These are phyloP conservation scores for Orientallactaga bullata DNA, from an alignment of 2,113 vertebrate genomes.

Conservation along the genomic window DNA sequence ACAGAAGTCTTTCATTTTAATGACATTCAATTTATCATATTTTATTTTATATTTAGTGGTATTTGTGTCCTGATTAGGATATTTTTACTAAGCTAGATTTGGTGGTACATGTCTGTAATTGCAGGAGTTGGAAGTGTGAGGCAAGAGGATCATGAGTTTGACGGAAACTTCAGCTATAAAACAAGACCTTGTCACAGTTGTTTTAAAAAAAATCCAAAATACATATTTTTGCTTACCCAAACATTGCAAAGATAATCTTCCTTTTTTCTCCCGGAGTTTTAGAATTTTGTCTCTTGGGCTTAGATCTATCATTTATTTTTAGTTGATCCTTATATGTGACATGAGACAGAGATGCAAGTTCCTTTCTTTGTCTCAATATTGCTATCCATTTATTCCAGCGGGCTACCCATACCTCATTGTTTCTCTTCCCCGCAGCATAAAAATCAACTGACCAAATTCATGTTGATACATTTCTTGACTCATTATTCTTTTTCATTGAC, in stretches of 20 bases:
- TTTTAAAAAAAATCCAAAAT: not conserved
- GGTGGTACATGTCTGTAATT: not conserved
- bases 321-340: not conserved
- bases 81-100: not conserved
- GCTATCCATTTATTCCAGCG: not conserved
- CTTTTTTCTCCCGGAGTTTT: not conserved
- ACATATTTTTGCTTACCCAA: not conserved
- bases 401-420: not conserved
- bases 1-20: not conserved
- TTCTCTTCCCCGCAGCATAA: conserved; percentile 1
- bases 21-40: not conserved
- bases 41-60: not conserved
- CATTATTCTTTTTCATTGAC: not conserved
- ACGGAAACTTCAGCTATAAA: not conserved
- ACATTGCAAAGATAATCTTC: not conserved
- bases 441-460: not conserved
- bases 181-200: not conserved
- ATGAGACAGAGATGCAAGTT: not conserved
- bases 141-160: not conserved
- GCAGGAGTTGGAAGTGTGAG: not conserved
- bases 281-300: conserved; percentile 6
- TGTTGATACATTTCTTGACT: not conserved
- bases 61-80: not conserved
- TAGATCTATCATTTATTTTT: not conserved
- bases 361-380: not conserved